Percentiles rank a stretch among this genome's conserved stretches.
Evolutionary conservation across 1,140 invertebrate genomes (phyloP).

Genomic region (Zaprionus taronus): DNA sequence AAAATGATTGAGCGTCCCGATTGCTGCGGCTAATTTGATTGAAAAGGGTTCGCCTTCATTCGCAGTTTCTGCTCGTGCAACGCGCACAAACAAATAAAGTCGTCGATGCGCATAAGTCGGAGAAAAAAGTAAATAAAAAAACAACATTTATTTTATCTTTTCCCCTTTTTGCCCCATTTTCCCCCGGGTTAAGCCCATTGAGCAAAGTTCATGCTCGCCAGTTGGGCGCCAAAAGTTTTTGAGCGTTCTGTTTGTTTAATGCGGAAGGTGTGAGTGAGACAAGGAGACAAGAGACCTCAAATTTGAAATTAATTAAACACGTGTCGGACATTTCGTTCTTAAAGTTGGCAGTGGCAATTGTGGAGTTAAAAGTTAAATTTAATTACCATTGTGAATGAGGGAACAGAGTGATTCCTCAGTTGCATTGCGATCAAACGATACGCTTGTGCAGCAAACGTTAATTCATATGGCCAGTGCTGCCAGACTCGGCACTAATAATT

Average conservation of each 20-base stretch:
- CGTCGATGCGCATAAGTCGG: constrained; percentile 51
- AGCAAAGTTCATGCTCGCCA: constrained; percentile 43
- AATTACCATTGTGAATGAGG: neutral
- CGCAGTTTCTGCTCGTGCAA: neutral
- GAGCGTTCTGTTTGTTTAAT: neutral
- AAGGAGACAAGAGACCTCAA: constrained; percentile 29
- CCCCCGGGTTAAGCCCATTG: constrained; percentile 3
- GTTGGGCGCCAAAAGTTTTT: constrained; percentile 47
- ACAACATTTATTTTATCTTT: constrained; percentile 54
- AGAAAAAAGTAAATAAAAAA: constrained; percentile 48
- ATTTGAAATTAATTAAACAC: constrained; percentile 74
- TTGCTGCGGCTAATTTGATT: constrained; percentile 69
- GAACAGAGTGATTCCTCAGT: neutral
- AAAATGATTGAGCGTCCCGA: constrained; percentile 61
- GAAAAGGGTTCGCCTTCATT: constrained; percentile 62
- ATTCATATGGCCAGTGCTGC: neutral
- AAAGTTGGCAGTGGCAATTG: neutral
- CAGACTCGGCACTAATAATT: too few relatives aligned
- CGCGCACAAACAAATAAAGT: constrained; percentile 65
- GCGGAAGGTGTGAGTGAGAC: neutral
- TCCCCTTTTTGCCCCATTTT: constrained; percentile 5
- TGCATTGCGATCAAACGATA: too few relatives aligned
- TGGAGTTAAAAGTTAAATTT: neutral
- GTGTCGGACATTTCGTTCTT: constrained; percentile 15
- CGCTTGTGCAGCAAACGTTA: neutral